These are phyloP conservation scores for Heliconius erato DNA, from an alignment of 2,888 invertebrate species.

Conservation along the genomic window DNA sequence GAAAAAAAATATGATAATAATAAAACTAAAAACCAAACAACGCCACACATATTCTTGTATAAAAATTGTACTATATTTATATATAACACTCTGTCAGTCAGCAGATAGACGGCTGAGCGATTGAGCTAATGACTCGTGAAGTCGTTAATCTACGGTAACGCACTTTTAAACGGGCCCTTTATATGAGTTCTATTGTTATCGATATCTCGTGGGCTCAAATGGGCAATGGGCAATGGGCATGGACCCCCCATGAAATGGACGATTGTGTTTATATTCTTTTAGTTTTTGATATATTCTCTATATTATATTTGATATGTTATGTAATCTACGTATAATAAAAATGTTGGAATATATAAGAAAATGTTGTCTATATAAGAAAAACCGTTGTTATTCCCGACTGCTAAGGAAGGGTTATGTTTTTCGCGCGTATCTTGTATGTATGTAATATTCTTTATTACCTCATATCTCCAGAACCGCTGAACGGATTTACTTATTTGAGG, in stretches of 20 bases:
- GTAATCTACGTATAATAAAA: neutral
- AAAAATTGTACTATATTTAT: slow-evolving; percentile 14
- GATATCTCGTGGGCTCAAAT: neutral
- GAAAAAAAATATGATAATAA: too few species aligned
- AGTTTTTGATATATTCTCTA: neutral
- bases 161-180: slow-evolving; percentile 41
- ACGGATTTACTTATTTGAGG: too few species aligned
- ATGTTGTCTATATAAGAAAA: too few species aligned
- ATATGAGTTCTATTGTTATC: slow-evolving; percentile 30
- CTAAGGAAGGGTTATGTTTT: too few species aligned
- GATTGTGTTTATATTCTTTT: neutral
- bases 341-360: too few species aligned
- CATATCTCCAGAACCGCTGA: too few species aligned
- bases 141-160: slow-evolving; percentile 41
- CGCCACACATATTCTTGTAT: neutral
- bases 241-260: neutral
- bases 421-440: too few species aligned
- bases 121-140: slow-evolving; percentile 45
- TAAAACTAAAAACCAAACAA: neutral
- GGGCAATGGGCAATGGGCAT: neutral
- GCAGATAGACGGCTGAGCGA: slow-evolving; percentile 26
- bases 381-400: too few species aligned
- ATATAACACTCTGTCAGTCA: neutral
- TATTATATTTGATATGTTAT: neutral
- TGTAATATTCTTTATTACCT: too few species aligned